Evolutionary conservation across 2,888 invertebrate genomes (phyloP).

Genomic region (Pterobdella sp.): DNA sequence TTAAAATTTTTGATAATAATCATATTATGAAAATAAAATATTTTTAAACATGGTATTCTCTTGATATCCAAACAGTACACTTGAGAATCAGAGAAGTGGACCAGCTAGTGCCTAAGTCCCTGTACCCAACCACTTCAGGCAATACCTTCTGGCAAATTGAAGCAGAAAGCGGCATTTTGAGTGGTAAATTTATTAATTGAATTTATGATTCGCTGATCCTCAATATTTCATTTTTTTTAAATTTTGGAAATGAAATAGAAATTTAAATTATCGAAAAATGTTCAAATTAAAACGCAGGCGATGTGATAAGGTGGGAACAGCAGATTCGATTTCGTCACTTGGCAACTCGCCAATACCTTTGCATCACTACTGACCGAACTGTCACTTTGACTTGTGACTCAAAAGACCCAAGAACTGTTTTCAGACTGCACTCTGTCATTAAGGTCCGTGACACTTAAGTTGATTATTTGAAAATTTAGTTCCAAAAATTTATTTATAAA

Average conservation of each 20-base stretch:
- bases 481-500: too few species aligned
- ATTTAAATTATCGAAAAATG: constrained; percentile 7
- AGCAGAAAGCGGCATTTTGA: constrained; percentile 35
- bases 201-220: neutral
- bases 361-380: constrained; percentile 45
- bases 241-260: neutral
- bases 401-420: constrained; percentile 40
- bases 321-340: constrained; percentile 51
- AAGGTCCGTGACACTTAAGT: too few species aligned
- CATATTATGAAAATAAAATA: too few species aligned
- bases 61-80: constrained; percentile 45
- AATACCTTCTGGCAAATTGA: constrained; percentile 51
- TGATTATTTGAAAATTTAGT: too few species aligned
- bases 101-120: constrained; percentile 48
- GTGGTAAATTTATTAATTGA: constrained; percentile 32
- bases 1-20: too few species aligned
- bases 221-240: neutral
- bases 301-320: constrained; percentile 49
- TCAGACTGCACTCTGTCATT: constrained; percentile 48
- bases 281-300: constrained; percentile 30
- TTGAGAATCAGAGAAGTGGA: constrained; percentile 50
- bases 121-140: constrained; percentile 50
- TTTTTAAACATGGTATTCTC: too few species aligned
- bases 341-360: constrained; percentile 49
- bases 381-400: constrained; percentile 43